Base-by-base conservation (phyloP, 2,888 invertebrate genomes). In the Holacanthella duospinosa region DNA sequence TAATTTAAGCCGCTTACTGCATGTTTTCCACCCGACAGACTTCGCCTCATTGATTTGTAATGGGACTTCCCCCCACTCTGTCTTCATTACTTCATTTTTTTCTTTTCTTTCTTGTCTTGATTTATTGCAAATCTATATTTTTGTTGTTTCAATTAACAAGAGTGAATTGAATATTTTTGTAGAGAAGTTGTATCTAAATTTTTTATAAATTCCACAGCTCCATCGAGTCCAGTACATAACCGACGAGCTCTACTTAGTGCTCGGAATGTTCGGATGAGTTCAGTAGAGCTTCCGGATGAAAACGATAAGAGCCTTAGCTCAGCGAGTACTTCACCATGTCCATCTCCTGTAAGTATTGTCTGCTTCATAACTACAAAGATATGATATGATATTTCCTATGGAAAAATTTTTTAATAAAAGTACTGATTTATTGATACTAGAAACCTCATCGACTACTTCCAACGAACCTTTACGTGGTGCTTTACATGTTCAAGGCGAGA, bases 401-500 rank as follows among this genome's bases (percentile, higher is more conserved):
- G 36, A 36, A 16, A 36, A 36, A 12, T 36, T 36, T 36, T 6
- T 36, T 36, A 6, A n/a, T n/a, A n/a, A n/a, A n/a, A n/a, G n/a
- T 21, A 62, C 26, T 55, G 54, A n/a, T 55, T 68, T 56, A 48
- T 62, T 64, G 64, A 66, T 76, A 78, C 59, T 81, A 89, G 88
- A 90, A 90, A 79, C 85, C 88, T 62, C 89, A 89, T 77, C 84
- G 90, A 58, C 81, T 93, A 54, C 81, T 93, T 64, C 91, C 93
- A 27, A 91, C 91, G 65, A 93, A 93, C 77, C 81, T 93, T 43
- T 95, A 93, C 79, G 94, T 95, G 65, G 91, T 93, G 58, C 82
- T 95, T 54, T 95, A 94, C 81, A 93, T 94, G 80, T 95, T 95
- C 79, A 90, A 92, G 75, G 90, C 93, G 0, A 84, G 94, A 64